phyloP scores from a whole-genome alignment of 2,113 vertebrate genomes.

The Ursus arctos region DNA sequence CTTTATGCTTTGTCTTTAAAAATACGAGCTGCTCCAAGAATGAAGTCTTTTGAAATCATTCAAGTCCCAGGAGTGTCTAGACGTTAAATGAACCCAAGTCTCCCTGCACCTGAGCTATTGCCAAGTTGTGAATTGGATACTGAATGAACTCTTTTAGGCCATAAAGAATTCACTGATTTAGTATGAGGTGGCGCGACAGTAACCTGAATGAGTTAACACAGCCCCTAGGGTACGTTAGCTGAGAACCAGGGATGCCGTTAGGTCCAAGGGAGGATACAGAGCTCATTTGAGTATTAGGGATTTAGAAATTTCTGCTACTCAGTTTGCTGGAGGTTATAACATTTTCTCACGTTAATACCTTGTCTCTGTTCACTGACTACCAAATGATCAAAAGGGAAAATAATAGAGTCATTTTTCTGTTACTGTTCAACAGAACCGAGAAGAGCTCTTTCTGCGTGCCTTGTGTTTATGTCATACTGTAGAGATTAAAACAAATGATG shows the following conservation, averaged over 20 bases:
- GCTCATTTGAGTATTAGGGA: slow-evolving; percentile 7
- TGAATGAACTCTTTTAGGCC: slow-evolving; percentile 9
- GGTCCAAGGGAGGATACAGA: background rate
- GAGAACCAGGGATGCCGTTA: background rate
- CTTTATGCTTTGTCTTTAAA: slow-evolving; percentile 47
- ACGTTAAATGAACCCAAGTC: slow-evolving; percentile 44
- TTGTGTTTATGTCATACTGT: slow-evolving; percentile 98
- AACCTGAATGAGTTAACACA: background rate
- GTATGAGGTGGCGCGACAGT: background rate
- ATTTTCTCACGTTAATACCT: slow-evolving; percentile 25
- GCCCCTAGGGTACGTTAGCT: background rate
- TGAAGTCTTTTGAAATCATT: background rate
- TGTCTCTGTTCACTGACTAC: slow-evolving; percentile 18
- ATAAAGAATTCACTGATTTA: background rate
- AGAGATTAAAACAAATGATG: slow-evolving; percentile 92
- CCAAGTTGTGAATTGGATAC: slow-evolving; percentile 10
- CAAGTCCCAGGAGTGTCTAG: background rate
- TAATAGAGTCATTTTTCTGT: slow-evolving; percentile 18
- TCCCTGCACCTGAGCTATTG: background rate
- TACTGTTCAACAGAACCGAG: slow-evolving; percentile 89
- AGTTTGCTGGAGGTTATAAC: slow-evolving; percentile 16
- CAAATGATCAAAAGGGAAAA: slow-evolving; percentile 50
- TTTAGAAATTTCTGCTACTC: slow-evolving; percentile 25
- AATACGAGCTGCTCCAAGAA: slow-evolving; percentile 18
- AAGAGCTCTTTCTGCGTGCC: slow-evolving; percentile 97